Conservation (phyloP, 2,113 vertebrate species). For the Pelvicachromis taeniatus region DNA sequence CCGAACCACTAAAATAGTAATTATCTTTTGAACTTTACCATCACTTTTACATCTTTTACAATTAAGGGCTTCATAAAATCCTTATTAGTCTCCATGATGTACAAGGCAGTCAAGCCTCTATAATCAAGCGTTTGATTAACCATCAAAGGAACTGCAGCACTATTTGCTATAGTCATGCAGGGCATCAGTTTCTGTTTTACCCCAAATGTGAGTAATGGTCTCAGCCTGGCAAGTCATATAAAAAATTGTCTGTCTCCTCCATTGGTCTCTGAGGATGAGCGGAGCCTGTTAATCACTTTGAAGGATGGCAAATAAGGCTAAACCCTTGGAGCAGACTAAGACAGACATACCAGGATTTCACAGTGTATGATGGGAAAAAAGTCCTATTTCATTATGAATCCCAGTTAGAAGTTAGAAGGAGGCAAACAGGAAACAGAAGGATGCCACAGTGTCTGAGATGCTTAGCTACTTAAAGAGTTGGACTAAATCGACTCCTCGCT, state of each 20-base stretch:
- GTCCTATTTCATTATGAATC: background rate
- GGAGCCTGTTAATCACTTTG: background rate
- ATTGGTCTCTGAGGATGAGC: background rate
- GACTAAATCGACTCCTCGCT: background rate
- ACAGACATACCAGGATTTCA: background rate
- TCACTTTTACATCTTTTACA: background rate
- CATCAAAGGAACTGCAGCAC: fast-evolving
- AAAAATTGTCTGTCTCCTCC: background rate
- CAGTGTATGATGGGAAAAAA: background rate
- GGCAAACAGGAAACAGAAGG: background rate
- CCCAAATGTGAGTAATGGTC: background rate
- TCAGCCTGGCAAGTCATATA: background rate
- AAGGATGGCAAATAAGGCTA: background rate
- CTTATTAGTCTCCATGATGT: background rate
- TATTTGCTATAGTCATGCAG: background rate
- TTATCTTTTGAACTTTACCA: background rate
- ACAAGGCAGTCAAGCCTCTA: background rate
- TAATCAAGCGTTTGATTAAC: background rate
- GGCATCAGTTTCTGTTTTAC: background rate
- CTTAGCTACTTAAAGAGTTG: fast-evolving
- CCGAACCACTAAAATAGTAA: background rate
- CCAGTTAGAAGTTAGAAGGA: background rate
- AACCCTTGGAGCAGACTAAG: background rate
- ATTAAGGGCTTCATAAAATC: background rate
- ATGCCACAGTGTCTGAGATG: background rate